Percentiles rank a stretch among this genome's conserved stretches.
phyloP scores from a whole-genome alignment of 2,113 vertebrate species.

The Dipodomys merriami region DNA sequence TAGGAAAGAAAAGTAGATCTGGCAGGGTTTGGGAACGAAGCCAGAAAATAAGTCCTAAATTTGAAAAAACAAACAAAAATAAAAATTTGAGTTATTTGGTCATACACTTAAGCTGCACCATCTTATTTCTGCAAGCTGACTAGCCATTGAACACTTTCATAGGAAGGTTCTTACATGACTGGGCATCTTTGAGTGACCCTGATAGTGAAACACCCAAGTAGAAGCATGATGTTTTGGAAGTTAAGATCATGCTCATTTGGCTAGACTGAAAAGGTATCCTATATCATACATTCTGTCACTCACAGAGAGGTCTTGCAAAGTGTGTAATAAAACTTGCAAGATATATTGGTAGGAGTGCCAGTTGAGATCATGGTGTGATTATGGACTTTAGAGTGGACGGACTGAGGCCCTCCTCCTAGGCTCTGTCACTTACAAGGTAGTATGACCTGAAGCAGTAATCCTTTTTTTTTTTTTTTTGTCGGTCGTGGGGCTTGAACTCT shows the following conservation, averaged over 20 bases:
- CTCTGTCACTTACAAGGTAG: background rate
- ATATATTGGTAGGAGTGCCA: background rate
- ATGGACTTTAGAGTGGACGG: background rate
- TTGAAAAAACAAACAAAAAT: background rate
- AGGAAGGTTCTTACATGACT: background rate
- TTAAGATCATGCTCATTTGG: constrained; percentile 29
- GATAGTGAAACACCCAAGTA: background rate
- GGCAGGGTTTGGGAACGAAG: background rate
- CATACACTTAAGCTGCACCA: background rate
- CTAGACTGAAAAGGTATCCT: constrained; percentile 1
- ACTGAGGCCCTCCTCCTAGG: background rate
- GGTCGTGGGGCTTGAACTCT: too few species aligned
- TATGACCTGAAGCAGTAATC: background rate
- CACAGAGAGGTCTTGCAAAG: constrained; percentile 13
- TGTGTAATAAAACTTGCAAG: background rate
- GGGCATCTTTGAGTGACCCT: background rate
- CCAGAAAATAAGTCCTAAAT: constrained; percentile 19
- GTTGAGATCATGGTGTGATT: background rate
- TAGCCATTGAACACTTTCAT: background rate
- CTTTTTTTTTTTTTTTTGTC: too few species aligned
- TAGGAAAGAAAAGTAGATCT: constrained; percentile 1
- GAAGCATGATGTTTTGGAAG: constrained; percentile 29
- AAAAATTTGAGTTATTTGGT: background rate
- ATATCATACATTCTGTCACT: background rate
- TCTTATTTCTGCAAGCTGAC: background rate